A percentile compares a stretch with the other conserved stretches of the same genome.
These are phyloP conservation scores for Leucoraja ocellata DNA, from an alignment of 2,797 vertebrate genomes.

Conservation along the genomic window DNA sequence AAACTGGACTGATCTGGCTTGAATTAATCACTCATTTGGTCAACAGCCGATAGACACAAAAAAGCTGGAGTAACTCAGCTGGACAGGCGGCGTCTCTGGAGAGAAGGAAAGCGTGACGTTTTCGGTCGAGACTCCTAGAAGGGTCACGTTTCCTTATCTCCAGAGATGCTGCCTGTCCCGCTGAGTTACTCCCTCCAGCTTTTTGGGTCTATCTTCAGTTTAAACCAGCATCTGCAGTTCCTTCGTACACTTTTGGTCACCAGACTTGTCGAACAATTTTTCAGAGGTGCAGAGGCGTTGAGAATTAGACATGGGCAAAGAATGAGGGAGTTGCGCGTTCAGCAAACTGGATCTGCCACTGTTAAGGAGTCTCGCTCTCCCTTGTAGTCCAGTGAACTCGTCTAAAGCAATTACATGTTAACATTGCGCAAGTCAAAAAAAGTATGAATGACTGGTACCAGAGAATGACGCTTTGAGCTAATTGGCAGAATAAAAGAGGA, in stretches of 20 bases:
- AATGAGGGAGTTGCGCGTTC: background rate
- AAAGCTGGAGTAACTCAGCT: too few species aligned
- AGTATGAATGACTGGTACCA: background rate
- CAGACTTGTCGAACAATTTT: background rate
- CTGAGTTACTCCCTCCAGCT: too few species aligned
- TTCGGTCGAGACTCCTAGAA: too few species aligned
- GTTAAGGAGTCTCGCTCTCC: background rate
- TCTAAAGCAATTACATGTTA: background rate
- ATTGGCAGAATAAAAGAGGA: slow-evolving; percentile 15
- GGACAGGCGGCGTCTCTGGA: too few species aligned
- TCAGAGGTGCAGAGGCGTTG: background rate
- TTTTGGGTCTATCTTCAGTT: too few species aligned
- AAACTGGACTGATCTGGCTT: background rate
- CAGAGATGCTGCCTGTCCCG: too few species aligned
- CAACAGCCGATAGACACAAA: too few species aligned
- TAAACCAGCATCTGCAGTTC: too few species aligned
- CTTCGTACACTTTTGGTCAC: too few species aligned
- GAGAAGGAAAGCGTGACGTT: too few species aligned
- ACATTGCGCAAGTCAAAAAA: background rate
- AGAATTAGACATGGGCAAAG: too few species aligned
- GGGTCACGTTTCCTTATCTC: too few species aligned
- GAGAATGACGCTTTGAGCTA: background rate
- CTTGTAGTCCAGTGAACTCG: background rate
- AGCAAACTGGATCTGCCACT: background rate
- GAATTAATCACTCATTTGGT: background rate